Evolutionary conservation across 2,113 vertebrate genomes (phyloP).

Genomic region (Chinchilla lanigera): DNA sequence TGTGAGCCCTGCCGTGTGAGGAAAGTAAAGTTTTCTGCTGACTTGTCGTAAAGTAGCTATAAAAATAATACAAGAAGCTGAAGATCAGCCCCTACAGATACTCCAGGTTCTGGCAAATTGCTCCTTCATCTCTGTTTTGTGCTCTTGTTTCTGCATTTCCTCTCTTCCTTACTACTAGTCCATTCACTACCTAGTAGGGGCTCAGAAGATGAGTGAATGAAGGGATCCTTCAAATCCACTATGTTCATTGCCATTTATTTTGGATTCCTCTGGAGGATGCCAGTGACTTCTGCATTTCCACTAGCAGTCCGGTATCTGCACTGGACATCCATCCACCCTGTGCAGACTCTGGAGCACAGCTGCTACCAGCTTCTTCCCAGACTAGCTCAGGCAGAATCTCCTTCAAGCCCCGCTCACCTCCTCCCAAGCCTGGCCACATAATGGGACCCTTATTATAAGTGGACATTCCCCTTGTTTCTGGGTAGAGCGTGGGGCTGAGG

Average conservation of each 20-base stretch:
- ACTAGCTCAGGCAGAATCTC: background rate
- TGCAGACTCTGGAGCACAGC: background rate
- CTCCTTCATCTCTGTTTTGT: background rate
- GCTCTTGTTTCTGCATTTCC: background rate
- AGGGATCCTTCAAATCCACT: background rate
- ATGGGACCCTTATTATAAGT: background rate
- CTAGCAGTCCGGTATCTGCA: background rate
- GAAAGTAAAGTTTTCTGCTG: background rate
- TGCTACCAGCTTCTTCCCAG: background rate
- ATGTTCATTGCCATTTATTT: background rate
- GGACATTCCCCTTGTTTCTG: background rate
- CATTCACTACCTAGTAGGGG: background rate
- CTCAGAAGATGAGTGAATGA: background rate
- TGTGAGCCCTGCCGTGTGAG: background rate
- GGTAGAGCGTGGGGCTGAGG: background rate
- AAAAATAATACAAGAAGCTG: background rate
- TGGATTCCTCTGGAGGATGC: background rate
- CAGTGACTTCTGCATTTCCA: background rate
- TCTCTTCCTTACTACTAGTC: background rate
- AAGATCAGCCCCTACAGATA: background rate
- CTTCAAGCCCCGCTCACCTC: background rate
- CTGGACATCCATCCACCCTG: rapidly evolving
- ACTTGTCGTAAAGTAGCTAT: background rate
- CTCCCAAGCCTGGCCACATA: background rate
- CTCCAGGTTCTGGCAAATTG: no score